Evolutionary conservation across 2,797 vertebrate genomes (phyloP), one percentile per base, ranked within the genome.

Genomic region (Phalloptychus januarius): DNA sequence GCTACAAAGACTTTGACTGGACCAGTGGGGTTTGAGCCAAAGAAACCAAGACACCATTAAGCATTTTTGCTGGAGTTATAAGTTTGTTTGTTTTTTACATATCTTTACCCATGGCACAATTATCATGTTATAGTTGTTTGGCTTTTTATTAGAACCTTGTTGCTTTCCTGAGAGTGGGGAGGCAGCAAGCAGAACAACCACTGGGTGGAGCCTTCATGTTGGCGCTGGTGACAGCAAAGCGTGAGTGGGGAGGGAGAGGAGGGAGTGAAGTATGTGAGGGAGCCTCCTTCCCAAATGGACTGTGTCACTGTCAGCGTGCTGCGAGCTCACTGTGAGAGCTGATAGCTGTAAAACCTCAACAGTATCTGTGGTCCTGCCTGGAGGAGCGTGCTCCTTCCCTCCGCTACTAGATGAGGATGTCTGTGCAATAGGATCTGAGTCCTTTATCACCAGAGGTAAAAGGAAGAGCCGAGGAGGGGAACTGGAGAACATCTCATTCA

Each of bases 191-290:
- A 75, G 71, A 91, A 71, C 87, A 90, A 79, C 94, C 95, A 95
- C 94, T 88, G 88, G 95, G 93, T 93, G 95, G 95, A 94, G 95
- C 93, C 91, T 93, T 72, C 82, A 87, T 85, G 87, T 92, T 92
- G 76, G 86, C 79, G 58, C 77, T 84, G 78, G 82, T 85, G 85
- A 89, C 84, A 86, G 87, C 56, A 81, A 44, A 78, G 83, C 67
- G 79, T 58, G 36, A 54, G 71, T 25, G 63, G 82, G 46, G 76
- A 82, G 83, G 63, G 67, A 78, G 72, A 52, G 71, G 40, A 71
- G 79, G 23, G 85, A 87, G 85, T 5, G 83, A 85, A 88, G 69
- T 48, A 71, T 70, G 84, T 52, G 89, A 92, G 90, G 54, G 83
- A 88, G 87, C 71, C 85, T 90, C 74, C 86, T 87, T 92, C 85